Evolutionary conservation across 2,888 invertebrate species (phyloP), one percentile per base, ranked within the genome.

Genomic region (Mesopsocus fuscifrons): DNA sequence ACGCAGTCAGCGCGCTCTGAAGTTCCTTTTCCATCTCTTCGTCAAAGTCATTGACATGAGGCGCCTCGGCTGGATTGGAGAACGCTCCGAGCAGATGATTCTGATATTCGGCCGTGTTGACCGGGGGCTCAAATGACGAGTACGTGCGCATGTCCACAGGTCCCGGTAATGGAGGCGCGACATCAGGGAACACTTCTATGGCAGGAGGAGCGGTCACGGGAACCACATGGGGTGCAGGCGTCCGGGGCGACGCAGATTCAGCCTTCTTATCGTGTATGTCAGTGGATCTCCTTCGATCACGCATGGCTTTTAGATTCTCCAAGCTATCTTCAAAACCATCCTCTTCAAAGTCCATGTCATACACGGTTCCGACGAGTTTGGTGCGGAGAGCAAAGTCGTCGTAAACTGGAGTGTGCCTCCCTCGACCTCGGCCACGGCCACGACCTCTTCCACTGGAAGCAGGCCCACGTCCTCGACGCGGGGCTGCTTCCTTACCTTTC

Each of bases 121-220:
- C 63, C 45, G 69, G 67, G 20, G 68, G 67, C 48, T 75, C 76
- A 46, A 69, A 66, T 2, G 68, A 67, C 54, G 74, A 81, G 57
- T 87, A 87, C 0, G 85, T 85, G 43, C 87, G 72, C 87, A 87
- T 87, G 57, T 87, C 85, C 1, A 87, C 87, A 0, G 87, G 87
- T 2, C 84, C 87, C 1, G 87, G 85, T 48, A 87, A 59, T 41
- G 85, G 52, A 2, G 64, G 59, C 11, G 57, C 52, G 17, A 49
- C 45, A 40, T 50, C 49, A 23, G 52, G 47, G 44, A 47, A 47
- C 13, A 13, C 21, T 38, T 38, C 18, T 9, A 26, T 11, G 26
- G 26, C 8, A 5, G 16, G 17, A 5, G 38, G 20, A 8, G 34
- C 6, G 13, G 20, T 23, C 53, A 53, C 41, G 15, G 49, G 51